Evolutionary conservation across 2,888 invertebrate genomes (phyloP).

Genomic region (Drosophila peninsularis): DNA sequence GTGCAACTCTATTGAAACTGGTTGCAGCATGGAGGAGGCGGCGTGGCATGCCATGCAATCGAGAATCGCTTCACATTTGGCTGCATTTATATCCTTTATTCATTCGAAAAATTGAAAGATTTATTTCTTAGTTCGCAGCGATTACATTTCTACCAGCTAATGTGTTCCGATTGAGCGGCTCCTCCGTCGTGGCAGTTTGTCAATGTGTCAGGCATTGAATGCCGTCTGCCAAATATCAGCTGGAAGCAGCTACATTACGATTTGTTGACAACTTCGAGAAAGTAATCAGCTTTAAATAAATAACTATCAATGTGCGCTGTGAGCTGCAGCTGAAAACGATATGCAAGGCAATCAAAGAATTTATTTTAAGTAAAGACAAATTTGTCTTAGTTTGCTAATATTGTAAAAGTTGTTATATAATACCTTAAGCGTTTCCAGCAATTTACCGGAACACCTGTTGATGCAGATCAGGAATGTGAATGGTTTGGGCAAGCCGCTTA

Average conservation of each 20-base stretch:
- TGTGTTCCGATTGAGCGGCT: constrained; percentile 75
- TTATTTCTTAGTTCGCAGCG: constrained; percentile 80
- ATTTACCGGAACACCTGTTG: constrained; percentile 6
- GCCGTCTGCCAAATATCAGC: constrained; percentile 25
- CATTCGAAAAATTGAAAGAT: constrained; percentile 83
- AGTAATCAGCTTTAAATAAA: constrained; percentile 61
- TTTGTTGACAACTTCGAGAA: constrained; percentile 60
- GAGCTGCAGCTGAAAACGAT: background rate
- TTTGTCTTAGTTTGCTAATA: background rate
- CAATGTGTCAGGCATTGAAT: constrained; percentile 67
- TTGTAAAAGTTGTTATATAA: too few relatives aligned
- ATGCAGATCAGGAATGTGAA: background rate
- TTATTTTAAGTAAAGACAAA: background rate
- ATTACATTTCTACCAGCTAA: constrained; percentile 72
- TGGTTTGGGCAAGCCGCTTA: constrained; percentile 26
- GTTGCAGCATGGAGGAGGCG: constrained; percentile 4
- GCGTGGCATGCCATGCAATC: constrained; percentile 41
- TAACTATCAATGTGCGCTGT: background rate
- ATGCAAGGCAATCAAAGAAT: background rate
- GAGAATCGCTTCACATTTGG: constrained; percentile 73
- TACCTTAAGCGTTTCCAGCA: too few relatives aligned
- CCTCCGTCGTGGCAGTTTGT: constrained; percentile 67
- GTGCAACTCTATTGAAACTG: constrained; percentile 43
- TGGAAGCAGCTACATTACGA: constrained; percentile 19
- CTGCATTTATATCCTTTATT: constrained; percentile 70